Base-by-base conservation (phyloP, 2,888 invertebrate genomes). In the Apocheima hispidaria region DNA sequence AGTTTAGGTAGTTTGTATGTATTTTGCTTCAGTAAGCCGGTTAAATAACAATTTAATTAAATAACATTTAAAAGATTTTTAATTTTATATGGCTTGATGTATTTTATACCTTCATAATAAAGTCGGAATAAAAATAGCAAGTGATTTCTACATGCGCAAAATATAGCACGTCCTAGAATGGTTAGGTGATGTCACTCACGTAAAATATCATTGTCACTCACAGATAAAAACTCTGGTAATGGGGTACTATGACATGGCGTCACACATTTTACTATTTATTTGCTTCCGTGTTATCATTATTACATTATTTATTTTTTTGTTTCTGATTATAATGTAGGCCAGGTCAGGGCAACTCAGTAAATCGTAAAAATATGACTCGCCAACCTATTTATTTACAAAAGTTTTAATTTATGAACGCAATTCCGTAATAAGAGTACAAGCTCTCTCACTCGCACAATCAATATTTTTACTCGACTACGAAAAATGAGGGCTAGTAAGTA, bases 271-370 rank as follows among this genome's bases (percentile, higher is more conserved):
- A 28, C 28, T 48, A 36, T 30, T 48, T 48, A 48, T 56, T 48
- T 44, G 12, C 33, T 28, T 10, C n/a, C 10, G 43, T 7, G 21
- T 21, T 49, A 36, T 43, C 35, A 28, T 6, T 50, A 18, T 26
- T 61, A 54, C 35, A 35, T 6, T 51, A 23, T 35, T 63, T 64
- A 33, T 57, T 51, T 12, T 44, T 33, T 28, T 50, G 18, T 16
- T 28, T 52, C 26, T 28, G 52, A 52, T 41, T 52, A n/a, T n/a
- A 40, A 40, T 40, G 21, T 28, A 23, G 46, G 46, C 20, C 55
- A 55, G 55, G 46, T 28, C 55, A 55, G 55, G 48, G 38, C 23
- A 30, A 10, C 46, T 18, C 60, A 20, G 12, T 53, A 51, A 52
- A 30, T 10, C 16, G 40, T 4, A 36, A 41, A 30, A 41, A 26